Conservation (phyloP, 2,113 vertebrate species). For the Pachypanchax playfairii region DNA sequence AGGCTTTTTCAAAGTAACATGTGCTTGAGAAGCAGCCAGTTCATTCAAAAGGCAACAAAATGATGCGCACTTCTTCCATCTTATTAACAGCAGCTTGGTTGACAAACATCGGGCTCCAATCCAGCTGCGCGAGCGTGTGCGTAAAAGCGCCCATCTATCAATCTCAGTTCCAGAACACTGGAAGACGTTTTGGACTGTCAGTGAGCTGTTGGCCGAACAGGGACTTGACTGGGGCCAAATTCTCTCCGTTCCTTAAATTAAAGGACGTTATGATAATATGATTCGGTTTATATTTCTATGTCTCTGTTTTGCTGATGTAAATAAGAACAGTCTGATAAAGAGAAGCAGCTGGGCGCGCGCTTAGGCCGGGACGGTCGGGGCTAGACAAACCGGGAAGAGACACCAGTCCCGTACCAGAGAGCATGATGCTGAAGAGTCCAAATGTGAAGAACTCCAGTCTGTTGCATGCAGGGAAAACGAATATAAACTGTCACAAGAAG, state of each 20-base stretch:
- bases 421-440: background rate
- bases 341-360: too few species aligned
- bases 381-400: conserved; percentile 54
- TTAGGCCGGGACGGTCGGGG: conserved; percentile 27
- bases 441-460: conserved; percentile 1
- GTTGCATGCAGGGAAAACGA: background rate
- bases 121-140: background rate
- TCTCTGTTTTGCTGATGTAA: too few species aligned
- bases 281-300: too few species aligned
- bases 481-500: background rate
- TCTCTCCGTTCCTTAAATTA: too few species aligned
- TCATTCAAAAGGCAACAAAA: conserved; percentile 19
- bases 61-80: background rate
- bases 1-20: conserved; percentile 37
- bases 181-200: background rate
- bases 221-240: too few species aligned
- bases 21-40: conserved; percentile 36
- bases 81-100: background rate
- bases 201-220: background rate
- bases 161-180: background rate
- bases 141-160: conserved; percentile 37
- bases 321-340: too few species aligned
- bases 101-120: too few species aligned
- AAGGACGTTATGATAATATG: too few species aligned
- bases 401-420: conserved; percentile 17